Conservation (phyloP, 2,113 vertebrate species). For the Rhynchomys soricoides region DNA sequence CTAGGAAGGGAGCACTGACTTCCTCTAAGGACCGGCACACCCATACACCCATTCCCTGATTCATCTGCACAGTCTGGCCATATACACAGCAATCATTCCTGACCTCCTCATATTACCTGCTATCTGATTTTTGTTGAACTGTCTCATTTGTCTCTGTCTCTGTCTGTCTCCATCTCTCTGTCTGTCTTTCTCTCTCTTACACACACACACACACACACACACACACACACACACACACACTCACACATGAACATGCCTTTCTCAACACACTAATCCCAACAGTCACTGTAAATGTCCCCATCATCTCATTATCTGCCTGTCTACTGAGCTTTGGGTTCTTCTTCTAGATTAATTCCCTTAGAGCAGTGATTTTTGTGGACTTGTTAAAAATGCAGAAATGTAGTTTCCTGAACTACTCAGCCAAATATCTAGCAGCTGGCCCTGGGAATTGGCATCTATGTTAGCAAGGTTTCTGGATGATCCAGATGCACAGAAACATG, state of each 20-base stretch:
- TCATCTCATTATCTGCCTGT: neutral
- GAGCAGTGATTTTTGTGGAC: neutral
- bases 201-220: neutral
- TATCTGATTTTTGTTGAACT: neutral
- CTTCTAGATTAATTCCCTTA: conserved; percentile 43
- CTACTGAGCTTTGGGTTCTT: conserved; percentile 21
- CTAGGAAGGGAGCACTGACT: neutral
- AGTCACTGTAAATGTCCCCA: neutral
- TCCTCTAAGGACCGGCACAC: neutral
- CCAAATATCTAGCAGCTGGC: neutral
- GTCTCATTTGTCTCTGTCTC: neutral
- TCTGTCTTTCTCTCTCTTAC: neutral
- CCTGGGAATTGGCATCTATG: neutral
- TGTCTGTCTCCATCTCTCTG: neutral
- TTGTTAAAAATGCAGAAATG: conserved; percentile 47
- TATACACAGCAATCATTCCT: neutral
- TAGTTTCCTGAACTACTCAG: neutral
- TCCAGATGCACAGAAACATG: neutral
- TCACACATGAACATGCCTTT: neutral
- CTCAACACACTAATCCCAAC: neutral
- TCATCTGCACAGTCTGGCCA: neutral
- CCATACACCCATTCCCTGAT: neutral
- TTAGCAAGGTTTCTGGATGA: neutral
- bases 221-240: neutral
- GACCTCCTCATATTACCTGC: neutral